These are phyloP conservation scores for Crossocerus cetratus DNA, from an alignment of 2,888 invertebrate genomes.

Conservation along the genomic window DNA sequence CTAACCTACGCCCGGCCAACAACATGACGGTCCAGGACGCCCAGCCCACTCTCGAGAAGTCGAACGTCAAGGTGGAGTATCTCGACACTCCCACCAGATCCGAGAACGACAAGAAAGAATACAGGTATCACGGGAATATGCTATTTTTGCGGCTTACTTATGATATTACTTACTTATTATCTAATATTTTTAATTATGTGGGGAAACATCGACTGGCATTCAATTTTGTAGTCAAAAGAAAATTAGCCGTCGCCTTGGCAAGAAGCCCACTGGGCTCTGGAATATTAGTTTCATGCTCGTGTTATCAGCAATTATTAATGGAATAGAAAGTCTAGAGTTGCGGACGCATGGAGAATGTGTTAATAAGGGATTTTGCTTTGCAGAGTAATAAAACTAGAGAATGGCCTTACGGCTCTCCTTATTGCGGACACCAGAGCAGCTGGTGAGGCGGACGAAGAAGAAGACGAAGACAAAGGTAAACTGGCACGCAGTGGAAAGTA, in stretches of 20 bases:
- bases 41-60: not conserved
- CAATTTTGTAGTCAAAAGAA: too few relatives aligned
- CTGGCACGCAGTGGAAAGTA: not conserved
- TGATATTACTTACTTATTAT: too few relatives aligned
- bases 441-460: conserved; percentile 48
- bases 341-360: too few relatives aligned
- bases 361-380: too few relatives aligned
- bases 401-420: conserved; percentile 85
- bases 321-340: too few relatives aligned
- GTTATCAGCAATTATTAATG: too few relatives aligned
- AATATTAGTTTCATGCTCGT: too few relatives aligned
- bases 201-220: too few relatives aligned
- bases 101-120: conserved; percentile 86
- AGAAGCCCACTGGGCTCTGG: too few relatives aligned
- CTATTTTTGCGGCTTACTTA: too few relatives aligned
- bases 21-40: not conserved
- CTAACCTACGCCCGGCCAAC: not conserved
- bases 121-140: conserved; percentile 80
- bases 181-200: too few relatives aligned
- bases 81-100: conserved; percentile 84
- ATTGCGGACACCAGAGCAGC: conserved; percentile 81
- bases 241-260: too few relatives aligned
- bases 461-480: conserved; percentile 54
- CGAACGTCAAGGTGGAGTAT: conserved; percentile 57
- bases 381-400: conserved; percentile 82